Conservation (phyloP, 2,888 invertebrate genomes). For the Trissolcus brochymenae region DNA sequence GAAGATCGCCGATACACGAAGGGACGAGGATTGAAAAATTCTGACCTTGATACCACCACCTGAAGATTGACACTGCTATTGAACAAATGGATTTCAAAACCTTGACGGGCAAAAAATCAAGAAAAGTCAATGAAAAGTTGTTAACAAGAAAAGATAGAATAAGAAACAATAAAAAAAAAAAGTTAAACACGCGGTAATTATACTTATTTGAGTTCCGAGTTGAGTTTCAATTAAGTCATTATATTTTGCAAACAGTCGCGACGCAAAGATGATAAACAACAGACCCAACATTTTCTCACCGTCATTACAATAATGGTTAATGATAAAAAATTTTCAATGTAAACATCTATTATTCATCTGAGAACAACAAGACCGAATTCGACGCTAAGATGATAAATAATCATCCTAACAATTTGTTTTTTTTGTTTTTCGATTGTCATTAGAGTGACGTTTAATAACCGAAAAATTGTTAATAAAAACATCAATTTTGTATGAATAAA, state of each 20-base stretch:
- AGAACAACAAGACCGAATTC: background rate
- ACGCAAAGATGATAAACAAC: background rate
- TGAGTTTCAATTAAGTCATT: conserved; percentile 2
- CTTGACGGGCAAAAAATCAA: conserved; percentile 31
- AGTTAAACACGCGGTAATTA: background rate
- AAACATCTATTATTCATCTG: too few species aligned
- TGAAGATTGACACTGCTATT: conserved; percentile 41
- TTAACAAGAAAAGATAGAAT: background rate
- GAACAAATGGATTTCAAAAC: conserved; percentile 41
- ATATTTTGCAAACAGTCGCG: background rate
- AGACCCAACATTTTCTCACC: too few species aligned
- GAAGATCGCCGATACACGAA: conserved; percentile 45
- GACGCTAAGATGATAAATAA: background rate
- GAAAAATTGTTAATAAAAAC: too few species aligned
- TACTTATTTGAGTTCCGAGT: conserved; percentile 4
- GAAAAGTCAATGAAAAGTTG: conserved; percentile 22
- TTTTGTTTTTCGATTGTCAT: too few species aligned
- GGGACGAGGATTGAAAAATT: conserved; percentile 53
- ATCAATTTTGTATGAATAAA: too few species aligned
- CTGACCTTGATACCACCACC: conserved; percentile 56
- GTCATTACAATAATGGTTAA: too few species aligned
- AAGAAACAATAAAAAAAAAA: background rate
- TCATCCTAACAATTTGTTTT: too few species aligned
- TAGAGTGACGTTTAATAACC: too few species aligned
- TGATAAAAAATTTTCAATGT: too few species aligned